phyloP scores from a whole-genome alignment of 2,797 vertebrate species.

The Myotis planiceps region DNA sequence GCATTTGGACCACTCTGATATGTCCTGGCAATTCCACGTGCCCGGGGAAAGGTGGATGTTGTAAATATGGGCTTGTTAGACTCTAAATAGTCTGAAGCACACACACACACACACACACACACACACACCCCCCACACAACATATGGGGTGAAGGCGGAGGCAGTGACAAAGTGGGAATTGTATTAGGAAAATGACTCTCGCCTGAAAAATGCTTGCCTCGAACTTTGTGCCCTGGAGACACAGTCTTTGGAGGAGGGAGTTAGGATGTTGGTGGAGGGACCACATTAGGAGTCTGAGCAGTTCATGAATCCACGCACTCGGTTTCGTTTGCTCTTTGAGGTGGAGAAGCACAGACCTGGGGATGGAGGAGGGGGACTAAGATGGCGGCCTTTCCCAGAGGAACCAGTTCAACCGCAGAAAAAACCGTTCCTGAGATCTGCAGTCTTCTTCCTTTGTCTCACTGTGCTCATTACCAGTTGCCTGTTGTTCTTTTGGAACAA shows the following conservation, averaged over 20 bases:
- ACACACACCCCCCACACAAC: background rate
- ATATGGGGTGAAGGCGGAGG: background rate
- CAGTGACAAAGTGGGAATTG: background rate
- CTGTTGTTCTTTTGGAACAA: slow-evolving; percentile 71
- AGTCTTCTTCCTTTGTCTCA: background rate
- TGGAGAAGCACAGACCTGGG: background rate
- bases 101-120: background rate
- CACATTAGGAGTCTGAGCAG: background rate
- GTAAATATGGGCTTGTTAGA: background rate
- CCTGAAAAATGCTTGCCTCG: background rate
- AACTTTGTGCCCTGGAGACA: background rate
- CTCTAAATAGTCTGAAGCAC: background rate
- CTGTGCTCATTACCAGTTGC: slow-evolving; percentile 26
- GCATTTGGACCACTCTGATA: background rate
- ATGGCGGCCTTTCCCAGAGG: background rate
- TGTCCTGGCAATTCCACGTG: background rate
- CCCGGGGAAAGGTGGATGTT: background rate
- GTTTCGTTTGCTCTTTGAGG: background rate
- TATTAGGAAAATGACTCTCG: background rate
- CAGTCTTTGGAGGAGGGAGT: background rate
- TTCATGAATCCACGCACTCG: background rate
- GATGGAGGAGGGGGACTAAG: background rate
- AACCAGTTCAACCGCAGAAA: background rate
- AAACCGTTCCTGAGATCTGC: background rate
- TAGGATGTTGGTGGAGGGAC: background rate